Base-by-base conservation (phyloP, 1,140 invertebrate genomes). In the Cydia pomonella region DNA sequence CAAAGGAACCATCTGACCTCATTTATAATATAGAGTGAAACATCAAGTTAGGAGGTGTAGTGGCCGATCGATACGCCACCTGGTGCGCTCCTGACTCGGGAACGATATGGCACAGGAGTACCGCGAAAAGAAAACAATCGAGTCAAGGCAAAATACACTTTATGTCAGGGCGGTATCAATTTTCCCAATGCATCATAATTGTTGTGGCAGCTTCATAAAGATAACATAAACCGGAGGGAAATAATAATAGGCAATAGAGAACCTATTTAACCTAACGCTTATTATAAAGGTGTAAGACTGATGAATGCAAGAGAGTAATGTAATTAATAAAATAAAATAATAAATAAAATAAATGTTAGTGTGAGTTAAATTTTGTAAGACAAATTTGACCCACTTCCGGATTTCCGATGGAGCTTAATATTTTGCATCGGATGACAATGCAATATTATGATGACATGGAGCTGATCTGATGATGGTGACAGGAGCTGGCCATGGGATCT, bases 51-150 rank as follows among this genome's bases (percentile, higher is more conserved):
- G 25, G 25, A 29, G 27, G 27, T 38, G 18, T 18, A 69, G 18
- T 38, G 64, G 64, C 29, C 10, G 64, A 69, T 69, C 64, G 29
- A 69, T 69, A 69, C 27, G 25, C 64, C 64, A 69, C 64, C 64
- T 33, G 64, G 64, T 69, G 64, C 29, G 64, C 64, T 66, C 63
- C 63, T 27, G 59, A 63, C 25, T 29, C 63, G 18, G 63, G 21
- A 59, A 59, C 53, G 21, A 59, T 59, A 59, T 59, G 21, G 53
- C 53, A 59, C 53, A 23, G 53, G 53, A 53, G 21, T 59, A 9
- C 53, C 21, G 10, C 10, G 21, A 59, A 59, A 18, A 53, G 50
- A 53, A n/a, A 59, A 59, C 10, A 59, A 21, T 23, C n/a, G 16
- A 18, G 12, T n/a, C 53, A 59, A 59, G 21, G 2, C n/a, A 59